Percentiles rank a stretch among this genome's conserved stretches.
Evolutionary conservation across 2,888 invertebrate species (phyloP).

Genomic region (Helobdella robusta): DNA sequence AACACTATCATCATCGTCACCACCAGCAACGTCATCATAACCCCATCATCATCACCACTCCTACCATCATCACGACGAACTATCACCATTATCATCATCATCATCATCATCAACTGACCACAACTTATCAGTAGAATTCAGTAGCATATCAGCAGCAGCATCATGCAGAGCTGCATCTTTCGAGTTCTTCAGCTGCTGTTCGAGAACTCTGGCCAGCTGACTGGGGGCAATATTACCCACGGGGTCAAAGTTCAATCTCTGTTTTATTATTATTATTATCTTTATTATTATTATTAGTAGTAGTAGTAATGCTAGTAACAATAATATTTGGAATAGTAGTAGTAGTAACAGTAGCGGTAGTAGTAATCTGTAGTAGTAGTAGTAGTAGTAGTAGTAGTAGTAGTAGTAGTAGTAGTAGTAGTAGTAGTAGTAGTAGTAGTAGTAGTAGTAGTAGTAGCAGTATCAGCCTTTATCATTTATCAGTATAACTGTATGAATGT

Average conservation of each 20-base stretch:
- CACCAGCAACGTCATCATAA: background rate
- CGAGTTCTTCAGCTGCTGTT: background rate
- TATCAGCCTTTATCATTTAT: no score
- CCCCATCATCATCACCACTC: background rate
- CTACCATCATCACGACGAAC: background rate
- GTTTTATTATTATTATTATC: no score
- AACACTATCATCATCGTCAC: background rate
- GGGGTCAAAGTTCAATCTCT: slow-evolving; percentile 7
- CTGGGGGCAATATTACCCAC: background rate
- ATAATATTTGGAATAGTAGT: no score
- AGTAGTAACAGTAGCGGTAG: no score
- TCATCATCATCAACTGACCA: slow-evolving; percentile 3
- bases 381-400: no score
- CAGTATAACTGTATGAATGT: no score
- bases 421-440: no score
- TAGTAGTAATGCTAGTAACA: no score
- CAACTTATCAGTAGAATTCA: slow-evolving; percentile 22
- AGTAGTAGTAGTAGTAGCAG: no score
- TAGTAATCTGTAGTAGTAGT: no score
- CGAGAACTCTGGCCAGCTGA: background rate
- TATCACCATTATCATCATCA: background rate
- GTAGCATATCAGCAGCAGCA: slow-evolving; percentile 2
- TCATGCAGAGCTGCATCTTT: slow-evolving; percentile 12
- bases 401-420: no score
- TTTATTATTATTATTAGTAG: no score